Percentiles rank a stretch among this genome's conserved stretches.
These are phyloP conservation scores for Brachionus calyciflorus DNA, from an alignment of 1,140 invertebrate species.

Conservation along the genomic window DNA sequence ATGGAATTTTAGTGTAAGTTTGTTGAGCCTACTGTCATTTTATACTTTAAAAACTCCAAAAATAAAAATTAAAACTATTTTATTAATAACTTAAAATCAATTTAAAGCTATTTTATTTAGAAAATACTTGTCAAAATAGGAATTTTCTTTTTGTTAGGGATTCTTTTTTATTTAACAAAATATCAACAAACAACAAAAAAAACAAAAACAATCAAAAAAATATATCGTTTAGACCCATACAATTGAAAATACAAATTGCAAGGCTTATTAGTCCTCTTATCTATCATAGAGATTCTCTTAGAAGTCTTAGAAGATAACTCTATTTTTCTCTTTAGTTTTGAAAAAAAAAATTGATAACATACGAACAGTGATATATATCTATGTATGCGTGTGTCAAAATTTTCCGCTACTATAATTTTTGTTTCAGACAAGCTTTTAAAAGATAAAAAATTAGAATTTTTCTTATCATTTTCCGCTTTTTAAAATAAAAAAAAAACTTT, in stretches of 20 bases:
- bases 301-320: no score
- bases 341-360: no score
- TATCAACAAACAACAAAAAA: neutral
- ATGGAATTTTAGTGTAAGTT: no score
- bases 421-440: constrained; percentile 20
- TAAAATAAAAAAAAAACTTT: no score
- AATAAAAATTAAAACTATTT: neutral
- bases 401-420: constrained; percentile 30
- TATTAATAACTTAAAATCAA: constrained; percentile 29
- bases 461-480: constrained; percentile 16
- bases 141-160: constrained; percentile 7
- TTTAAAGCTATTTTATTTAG: constrained; percentile 1
- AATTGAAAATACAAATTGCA: no score
- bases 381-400: constrained; percentile 8
- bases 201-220: neutral
- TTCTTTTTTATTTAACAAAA: constrained; percentile 1
- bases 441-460: constrained; percentile 3
- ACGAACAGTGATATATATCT: neutral
- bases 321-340: no score
- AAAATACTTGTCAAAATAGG: neutral
- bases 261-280: no score
- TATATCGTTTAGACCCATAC: no score
- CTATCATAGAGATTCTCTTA: no score
- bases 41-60: no score
- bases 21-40: no score